These are phyloP conservation scores for Drosophila busckii DNA, from an alignment of 1,140 invertebrate species.

Conservation along the genomic window DNA sequence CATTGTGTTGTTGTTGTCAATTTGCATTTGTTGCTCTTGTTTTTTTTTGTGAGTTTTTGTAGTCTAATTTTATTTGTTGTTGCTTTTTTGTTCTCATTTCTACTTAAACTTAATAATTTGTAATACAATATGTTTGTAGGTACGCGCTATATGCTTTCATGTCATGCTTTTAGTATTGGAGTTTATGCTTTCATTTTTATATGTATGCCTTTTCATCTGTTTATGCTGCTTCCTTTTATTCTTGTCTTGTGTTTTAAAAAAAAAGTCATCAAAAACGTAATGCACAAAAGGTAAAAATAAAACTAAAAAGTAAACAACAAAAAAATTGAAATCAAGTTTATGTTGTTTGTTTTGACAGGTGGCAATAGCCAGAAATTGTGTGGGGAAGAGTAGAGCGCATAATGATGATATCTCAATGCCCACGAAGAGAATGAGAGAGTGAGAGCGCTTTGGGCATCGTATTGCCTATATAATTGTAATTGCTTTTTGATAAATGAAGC, in stretches of 20 bases:
- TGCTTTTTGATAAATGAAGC: slow-evolving; percentile 75
- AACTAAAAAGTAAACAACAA: no score
- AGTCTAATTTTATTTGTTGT: slow-evolving; percentile 42
- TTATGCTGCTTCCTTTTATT: slow-evolving; percentile 16
- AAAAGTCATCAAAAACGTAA: no score
- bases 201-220: slow-evolving; percentile 13
- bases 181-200: slow-evolving; percentile 21
- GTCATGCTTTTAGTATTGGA: slow-evolving; percentile 18
- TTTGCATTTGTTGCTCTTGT: slow-evolving; percentile 10
- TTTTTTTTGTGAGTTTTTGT: slow-evolving; percentile 29
- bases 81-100: slow-evolving; percentile 40
- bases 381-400: no score
- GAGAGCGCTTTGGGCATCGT: slow-evolving; percentile 57
- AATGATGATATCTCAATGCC: no score
- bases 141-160: slow-evolving; percentile 44
- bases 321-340: no score
- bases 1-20: not conserved
- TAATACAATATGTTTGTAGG: slow-evolving; percentile 45
- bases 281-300: no score
- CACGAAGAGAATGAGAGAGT: no score
- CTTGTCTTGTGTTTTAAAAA: slow-evolving; percentile 2
- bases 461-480: slow-evolving; percentile 67
- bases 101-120: slow-evolving; percentile 72
- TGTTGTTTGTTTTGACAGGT: slow-evolving; percentile 16
- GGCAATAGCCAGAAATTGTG: no score